These are phyloP conservation scores for Amaurobius ferox DNA, from an alignment of 2,888 invertebrate species.

Conservation along the genomic window DNA sequence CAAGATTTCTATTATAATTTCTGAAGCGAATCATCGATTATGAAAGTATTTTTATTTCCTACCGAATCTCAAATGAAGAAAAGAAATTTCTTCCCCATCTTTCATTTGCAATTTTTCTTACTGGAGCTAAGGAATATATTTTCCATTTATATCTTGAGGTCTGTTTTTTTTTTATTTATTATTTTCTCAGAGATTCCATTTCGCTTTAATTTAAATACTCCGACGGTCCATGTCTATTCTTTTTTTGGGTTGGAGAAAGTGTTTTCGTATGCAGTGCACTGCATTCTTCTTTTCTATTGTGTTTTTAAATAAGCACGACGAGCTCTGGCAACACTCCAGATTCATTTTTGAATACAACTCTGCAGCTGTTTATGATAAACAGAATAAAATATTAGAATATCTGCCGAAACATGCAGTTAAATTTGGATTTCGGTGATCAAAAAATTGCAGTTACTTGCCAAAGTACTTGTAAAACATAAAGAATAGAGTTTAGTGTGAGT, in stretches of 20 bases:
- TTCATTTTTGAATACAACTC: constrained; percentile 39
- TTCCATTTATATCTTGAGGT: constrained; percentile 20
- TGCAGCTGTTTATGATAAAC: constrained; percentile 59
- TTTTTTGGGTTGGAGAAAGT: constrained; percentile 21
- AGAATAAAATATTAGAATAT: constrained; percentile 25
- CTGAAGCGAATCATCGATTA: not conserved
- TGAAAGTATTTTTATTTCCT: not conserved
- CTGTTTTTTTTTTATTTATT: not conserved
- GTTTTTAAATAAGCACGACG: constrained; percentile 18
- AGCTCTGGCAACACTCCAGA: constrained; percentile 23
- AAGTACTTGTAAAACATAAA: too few relatives aligned
- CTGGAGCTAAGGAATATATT: constrained; percentile 21
- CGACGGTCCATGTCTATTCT: not conserved
- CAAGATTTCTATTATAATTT: not conserved
- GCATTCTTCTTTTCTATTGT: constrained; percentile 15
- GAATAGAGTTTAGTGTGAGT: too few relatives aligned
- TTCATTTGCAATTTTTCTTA: constrained; percentile 5
- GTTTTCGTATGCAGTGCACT: constrained; percentile 28
- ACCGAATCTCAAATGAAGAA: not conserved
- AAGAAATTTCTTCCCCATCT: not conserved
- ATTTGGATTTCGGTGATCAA: too few relatives aligned
- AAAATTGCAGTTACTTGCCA: too few relatives aligned
- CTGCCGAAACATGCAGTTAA: not conserved
- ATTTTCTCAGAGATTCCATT: constrained; percentile 5
- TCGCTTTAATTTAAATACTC: constrained; percentile 57